Conservation (phyloP, 2,888 invertebrate genomes). For the Lithophane leautieri region DNA sequence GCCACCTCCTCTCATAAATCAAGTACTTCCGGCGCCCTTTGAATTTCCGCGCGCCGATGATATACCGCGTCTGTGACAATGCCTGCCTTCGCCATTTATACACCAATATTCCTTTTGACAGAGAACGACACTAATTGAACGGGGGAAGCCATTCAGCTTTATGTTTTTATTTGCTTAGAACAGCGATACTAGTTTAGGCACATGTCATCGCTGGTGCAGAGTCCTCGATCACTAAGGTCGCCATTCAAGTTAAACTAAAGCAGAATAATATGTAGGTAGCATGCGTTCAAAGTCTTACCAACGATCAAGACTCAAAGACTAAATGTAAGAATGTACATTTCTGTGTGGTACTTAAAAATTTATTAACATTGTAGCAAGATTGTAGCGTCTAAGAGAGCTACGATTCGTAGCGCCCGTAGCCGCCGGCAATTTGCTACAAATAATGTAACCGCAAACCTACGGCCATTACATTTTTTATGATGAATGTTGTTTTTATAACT, state of each 20-base stretch:
- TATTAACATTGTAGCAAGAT: constrained; percentile 51
- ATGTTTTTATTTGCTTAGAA: constrained; percentile 56
- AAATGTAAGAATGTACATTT: constrained; percentile 25
- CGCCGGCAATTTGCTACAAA: constrained; percentile 47
- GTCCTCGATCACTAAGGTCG: background rate
- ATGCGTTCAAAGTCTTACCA: constrained; percentile 13
- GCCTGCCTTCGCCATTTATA: constrained; percentile 82
- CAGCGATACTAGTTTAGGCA: constrained; percentile 15
- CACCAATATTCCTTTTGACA: constrained; percentile 84
- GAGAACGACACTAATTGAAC: constrained; percentile 82
- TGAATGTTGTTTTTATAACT: constrained; percentile 34
- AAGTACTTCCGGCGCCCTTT: constrained; percentile 88
- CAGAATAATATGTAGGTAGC: background rate
- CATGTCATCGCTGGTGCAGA: background rate
- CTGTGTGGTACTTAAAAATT: constrained; percentile 48
- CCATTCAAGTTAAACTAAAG: background rate
- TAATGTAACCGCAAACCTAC: constrained; percentile 50
- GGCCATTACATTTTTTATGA: constrained; percentile 44
- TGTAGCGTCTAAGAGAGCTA: constrained; percentile 52
- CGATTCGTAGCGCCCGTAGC: constrained; percentile 50
- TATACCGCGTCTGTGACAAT: constrained; percentile 86
- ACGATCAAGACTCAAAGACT: constrained; percentile 3
- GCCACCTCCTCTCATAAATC: constrained; percentile 85
- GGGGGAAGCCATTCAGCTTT: constrained; percentile 56
- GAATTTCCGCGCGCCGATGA: constrained; percentile 85